A percentile compares a stretch with the other conserved stretches of the same genome.
Conservation (phyloP, 2,113 vertebrate species). For the Stomatorhinus ivindoensis region DNA sequence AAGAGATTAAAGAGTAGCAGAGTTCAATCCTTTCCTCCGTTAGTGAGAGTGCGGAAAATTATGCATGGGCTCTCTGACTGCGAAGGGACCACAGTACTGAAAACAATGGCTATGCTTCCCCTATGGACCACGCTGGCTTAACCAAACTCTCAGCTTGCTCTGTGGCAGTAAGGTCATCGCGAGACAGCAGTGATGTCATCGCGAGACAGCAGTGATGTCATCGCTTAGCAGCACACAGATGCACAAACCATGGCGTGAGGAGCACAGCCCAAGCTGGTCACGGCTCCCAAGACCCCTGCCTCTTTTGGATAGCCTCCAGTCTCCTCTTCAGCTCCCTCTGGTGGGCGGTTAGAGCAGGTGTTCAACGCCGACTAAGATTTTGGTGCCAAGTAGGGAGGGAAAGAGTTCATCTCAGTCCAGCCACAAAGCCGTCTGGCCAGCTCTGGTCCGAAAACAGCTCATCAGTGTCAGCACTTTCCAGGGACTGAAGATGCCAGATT, state of each 20-base stretch:
- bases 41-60: neutral
- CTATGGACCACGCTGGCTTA: neutral
- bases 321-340: neutral
- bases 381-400: neutral
- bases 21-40: neutral
- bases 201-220: no score
- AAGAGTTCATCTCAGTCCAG: neutral
- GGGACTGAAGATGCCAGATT: neutral
- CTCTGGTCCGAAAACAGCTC: neutral
- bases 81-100: neutral
- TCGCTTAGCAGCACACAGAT: neutral
- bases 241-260: neutral
- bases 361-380: neutral
- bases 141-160: neutral
- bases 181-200: neutral
- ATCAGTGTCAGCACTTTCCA: slow-evolving; percentile 11
- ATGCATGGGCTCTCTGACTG: neutral
- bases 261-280: neutral
- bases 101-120: neutral
- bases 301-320: neutral
- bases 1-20: neutral
- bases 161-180: neutral
- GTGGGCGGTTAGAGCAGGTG: neutral
- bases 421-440: neutral
- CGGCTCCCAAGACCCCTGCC: neutral